Evolutionary conservation across 2,888 invertebrate species (phyloP).

Genomic region (Lasius platythorax): DNA sequence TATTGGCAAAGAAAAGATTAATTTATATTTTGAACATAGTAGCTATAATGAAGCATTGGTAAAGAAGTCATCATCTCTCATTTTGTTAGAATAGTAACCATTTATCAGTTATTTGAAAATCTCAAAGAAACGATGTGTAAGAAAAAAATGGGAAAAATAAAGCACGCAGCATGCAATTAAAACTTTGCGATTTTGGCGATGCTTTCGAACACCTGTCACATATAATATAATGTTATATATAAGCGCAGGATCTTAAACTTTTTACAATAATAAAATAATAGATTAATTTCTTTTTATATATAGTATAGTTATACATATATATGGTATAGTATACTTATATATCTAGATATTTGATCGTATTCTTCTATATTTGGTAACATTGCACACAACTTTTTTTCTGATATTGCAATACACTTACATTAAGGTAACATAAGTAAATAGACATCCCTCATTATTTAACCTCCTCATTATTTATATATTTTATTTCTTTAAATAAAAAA

Average conservation of each 20-base stretch:
- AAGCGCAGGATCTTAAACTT: background rate
- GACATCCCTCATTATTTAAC: background rate
- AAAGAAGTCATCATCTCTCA: background rate
- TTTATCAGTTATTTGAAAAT: background rate
- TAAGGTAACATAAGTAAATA: constrained; percentile 6
- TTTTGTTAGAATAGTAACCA: background rate
- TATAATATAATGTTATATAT: background rate
- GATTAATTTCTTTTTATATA: background rate
- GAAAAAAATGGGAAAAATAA: background rate
- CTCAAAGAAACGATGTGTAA: background rate
- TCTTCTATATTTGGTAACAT: background rate
- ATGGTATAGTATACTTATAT: background rate
- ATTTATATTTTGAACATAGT: background rate
- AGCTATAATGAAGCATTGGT: background rate
- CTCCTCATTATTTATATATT: background rate
- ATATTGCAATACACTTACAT: background rate
- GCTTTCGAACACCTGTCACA: background rate
- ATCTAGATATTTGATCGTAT: constrained; percentile 1
- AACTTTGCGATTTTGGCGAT: background rate
- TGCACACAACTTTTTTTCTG: background rate
- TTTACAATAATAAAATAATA: background rate
- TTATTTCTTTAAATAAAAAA: constrained; percentile 11
- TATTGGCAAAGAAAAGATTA: background rate
- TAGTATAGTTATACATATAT: background rate
- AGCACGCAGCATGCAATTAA: background rate